phyloP scores from a whole-genome alignment of 2,888 invertebrate genomes.

The Brassicogethes aeneus region DNA sequence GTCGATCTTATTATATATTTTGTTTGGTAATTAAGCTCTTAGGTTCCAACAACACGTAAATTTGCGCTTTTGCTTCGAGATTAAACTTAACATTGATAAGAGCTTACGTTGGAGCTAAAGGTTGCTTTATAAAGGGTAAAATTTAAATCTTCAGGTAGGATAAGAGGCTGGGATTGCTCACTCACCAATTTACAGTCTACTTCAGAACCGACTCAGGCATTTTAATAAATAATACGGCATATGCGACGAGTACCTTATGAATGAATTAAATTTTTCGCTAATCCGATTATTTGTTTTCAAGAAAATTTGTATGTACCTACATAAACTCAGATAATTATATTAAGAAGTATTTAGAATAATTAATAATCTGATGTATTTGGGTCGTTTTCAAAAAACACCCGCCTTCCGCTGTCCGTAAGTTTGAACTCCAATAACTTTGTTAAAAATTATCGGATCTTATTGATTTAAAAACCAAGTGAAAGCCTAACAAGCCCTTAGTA shows the following conservation, averaged over 20 bases:
- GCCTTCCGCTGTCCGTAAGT: no score
- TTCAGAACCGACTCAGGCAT: neutral
- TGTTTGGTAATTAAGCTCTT: neutral
- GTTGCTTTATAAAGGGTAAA: neutral
- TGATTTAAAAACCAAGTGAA: no score
- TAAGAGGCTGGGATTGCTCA: neutral
- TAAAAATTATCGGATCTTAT: no score
- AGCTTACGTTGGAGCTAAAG: neutral
- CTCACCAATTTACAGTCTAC: neutral
- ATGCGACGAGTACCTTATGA: no score
- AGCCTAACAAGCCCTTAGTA: no score
- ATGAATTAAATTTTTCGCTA: conserved; percentile 1
- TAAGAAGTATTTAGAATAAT: no score
- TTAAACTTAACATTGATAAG: conserved; percentile 1
- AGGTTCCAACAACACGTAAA: neutral
- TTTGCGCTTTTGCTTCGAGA: neutral
- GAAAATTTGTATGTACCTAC: no score
- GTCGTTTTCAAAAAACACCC: no score
- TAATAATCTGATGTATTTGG: no score
- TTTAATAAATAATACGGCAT: neutral
- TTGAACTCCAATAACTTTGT: no score
- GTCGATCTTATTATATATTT: neutral
- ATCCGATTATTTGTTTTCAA: no score
- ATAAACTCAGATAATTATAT: no score
- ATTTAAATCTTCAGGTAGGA: neutral